These are phyloP conservation scores for sheep (Ovis aries) DNA, from an alignment of 2,113 vertebrate species.

Conservation along the genomic window ARS-UI_Ramb_v3.0 NC_056055.1:196187001-196187500, in stretches of 20 bases:
- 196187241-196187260: neutral
- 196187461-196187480: neutral
- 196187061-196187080: neutral
- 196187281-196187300: neutral
- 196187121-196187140: neutral
- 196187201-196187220: neutral
- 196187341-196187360: neutral
- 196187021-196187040: neutral
- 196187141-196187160: neutral
- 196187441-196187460: neutral
- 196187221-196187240: neutral
- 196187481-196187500: neutral
- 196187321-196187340: neutral
- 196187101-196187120: neutral
- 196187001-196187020: neutral
- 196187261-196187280: neutral
- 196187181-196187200: neutral
- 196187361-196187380: neutral
- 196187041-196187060: neutral
- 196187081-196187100: neutral
- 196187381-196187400: neutral
- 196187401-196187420: accelerated
- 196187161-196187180: neutral
- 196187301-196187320: neutral
- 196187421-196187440: neutral